A percentile compares a stretch with the other conserved stretches of the same genome.
Evolutionary conservation across 2,797 vertebrate genomes (phyloP).

Genomic region (Argya squamiceps): DNA sequence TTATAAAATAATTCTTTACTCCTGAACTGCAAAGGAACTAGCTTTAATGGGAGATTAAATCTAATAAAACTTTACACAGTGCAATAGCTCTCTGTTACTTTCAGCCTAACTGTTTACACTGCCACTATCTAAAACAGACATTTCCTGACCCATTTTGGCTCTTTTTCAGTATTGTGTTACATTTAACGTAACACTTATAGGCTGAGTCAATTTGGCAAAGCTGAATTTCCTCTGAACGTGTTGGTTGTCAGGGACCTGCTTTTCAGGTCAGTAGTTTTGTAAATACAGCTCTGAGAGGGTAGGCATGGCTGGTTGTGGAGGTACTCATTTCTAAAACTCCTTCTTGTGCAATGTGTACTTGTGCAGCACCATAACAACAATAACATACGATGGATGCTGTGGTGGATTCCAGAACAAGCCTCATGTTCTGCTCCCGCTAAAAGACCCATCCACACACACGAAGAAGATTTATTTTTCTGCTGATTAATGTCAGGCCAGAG

Average conservation of each 20-base stretch:
- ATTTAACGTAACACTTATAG: not conserved
- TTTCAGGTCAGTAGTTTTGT: not conserved
- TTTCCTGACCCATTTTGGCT: slow-evolving; percentile 51
- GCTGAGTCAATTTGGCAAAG: slow-evolving; percentile 10
- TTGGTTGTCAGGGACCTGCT: not conserved
- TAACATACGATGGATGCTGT: rapidly evolving
- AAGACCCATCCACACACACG: not conserved
- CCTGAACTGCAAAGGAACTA: slow-evolving; percentile 19
- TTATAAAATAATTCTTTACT: slow-evolving; percentile 37
- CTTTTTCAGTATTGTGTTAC: slow-evolving; percentile 55
- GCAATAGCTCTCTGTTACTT: slow-evolving; percentile 13
- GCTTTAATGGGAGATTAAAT: slow-evolving; percentile 44
- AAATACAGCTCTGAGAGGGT: not conserved
- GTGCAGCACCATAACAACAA: not conserved
- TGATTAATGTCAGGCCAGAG: not conserved
- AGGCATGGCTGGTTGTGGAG: not conserved
- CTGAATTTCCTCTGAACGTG: slow-evolving; percentile 34
- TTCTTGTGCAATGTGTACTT: not conserved
- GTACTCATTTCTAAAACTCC: not conserved
- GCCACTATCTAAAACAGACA: slow-evolving; percentile 48
- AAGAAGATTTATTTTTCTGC: not conserved
- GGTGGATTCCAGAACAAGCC: not conserved
- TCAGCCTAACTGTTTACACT: slow-evolving; percentile 37
- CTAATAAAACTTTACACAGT: slow-evolving; percentile 33
- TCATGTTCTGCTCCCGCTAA: not conserved